Base-by-base conservation (phyloP, 2,888 invertebrate species). In the Drosophila melanosoma region DNA sequence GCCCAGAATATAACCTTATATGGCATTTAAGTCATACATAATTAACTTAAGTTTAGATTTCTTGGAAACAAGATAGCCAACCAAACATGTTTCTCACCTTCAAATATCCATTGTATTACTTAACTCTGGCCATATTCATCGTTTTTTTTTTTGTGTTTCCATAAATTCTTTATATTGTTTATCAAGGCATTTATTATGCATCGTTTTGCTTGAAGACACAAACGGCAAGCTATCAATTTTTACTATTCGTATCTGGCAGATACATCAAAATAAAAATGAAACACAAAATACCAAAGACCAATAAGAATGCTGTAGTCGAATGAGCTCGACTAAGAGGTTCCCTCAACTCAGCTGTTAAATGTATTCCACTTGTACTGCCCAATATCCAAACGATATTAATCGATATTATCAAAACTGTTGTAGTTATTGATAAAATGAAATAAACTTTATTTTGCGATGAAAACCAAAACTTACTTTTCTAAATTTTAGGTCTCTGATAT, bases 161-260 rank as follows among this genome's bases (percentile, higher is more conserved):
- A 81, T 77, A 73, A 69, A 79, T 82, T 82, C 81, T 82, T 72
- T 58, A 64, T 70, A 80, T 78, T 82, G 80, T 81, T 84, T 87
- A 85, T 81, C 69, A 78, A 84, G 76, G 74, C 87, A 85, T 87
- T 84, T 85, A 81, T 84, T 87, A 87, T 83, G 83, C 83, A 83
- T 82, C 85, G 87, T 82, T 83, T 71, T 87, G 85, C 80, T 84
- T 84, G 72, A 79, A 54, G 77, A 83, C 61, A 68, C 54, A 54
- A 26, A 49, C 74, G 66, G 61, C 42, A 81, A 77, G 84, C 88
- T 87, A 84, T 84, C 87, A 84, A 84, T 84, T 84, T 87, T 83
- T 83, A 84, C 69, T 58, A 66, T 62, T 60, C 83, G 73, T 83
- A 83, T 88, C 88, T 85, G 82, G 71, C 75, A 88, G 88, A 85